phyloP scores from a whole-genome alignment of 2,797 vertebrate genomes.

The Xerus rutilus region DNA sequence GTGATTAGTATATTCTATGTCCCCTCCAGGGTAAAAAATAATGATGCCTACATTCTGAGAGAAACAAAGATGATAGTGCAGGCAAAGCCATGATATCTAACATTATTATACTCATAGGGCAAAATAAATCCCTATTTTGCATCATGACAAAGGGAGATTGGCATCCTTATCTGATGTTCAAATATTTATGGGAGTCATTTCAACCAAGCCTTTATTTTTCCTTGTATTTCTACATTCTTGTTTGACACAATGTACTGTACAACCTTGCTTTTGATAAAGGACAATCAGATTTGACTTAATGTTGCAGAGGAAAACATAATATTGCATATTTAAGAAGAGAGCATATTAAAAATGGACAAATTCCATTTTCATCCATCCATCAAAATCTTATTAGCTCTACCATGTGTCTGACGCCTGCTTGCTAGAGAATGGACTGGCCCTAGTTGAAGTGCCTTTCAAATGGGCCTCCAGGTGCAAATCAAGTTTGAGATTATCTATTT shows the following conservation, averaged over 20 bases:
- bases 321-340: constrained; percentile 41
- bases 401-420: neutral
- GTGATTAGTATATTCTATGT: neutral
- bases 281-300: constrained; percentile 69
- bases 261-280: constrained; percentile 71
- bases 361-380: neutral
- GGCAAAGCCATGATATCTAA: constrained; percentile 15
- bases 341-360: neutral
- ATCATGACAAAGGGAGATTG: constrained; percentile 68
- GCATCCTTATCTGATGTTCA: constrained; percentile 66
- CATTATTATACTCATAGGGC: constrained; percentile 38
- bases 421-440: neutral
- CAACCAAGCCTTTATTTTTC: constrained; percentile 21
- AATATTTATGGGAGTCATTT: constrained; percentile 61
- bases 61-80: constrained; percentile 37
- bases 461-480: neutral
- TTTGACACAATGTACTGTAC: constrained; percentile 50
- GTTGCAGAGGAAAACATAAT: constrained; percentile 13
- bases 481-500: neutral
- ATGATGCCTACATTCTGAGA: constrained; percentile 45
- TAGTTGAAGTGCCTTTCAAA: constrained; percentile 21
- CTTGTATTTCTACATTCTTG: constrained; percentile 34
- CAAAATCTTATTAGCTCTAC: neutral
- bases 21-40: constrained; percentile 50
- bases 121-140: constrained; percentile 62